A percentile compares a stretch with the other conserved stretches of the same genome.
phyloP scores from a whole-genome alignment of 2,797 vertebrate species.

The Galago senegalensis region DNA sequence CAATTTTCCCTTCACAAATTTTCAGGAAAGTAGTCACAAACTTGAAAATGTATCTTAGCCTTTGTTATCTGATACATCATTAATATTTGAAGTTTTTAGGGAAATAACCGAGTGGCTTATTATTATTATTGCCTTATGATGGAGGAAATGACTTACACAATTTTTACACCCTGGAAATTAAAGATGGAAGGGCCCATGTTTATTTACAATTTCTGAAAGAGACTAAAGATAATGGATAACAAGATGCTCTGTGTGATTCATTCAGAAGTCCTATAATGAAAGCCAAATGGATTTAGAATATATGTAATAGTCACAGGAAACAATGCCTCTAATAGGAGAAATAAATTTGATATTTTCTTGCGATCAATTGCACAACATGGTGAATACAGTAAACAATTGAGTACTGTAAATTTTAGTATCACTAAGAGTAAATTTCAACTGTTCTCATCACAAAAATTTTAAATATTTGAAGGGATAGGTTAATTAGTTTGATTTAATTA shows the following conservation, averaged over 20 bases:
- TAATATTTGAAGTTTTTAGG: slow-evolving; percentile 53
- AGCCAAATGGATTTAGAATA: slow-evolving; percentile 72
- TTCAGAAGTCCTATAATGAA: slow-evolving; percentile 76
- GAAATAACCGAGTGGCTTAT: not conserved
- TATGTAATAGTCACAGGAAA: slow-evolving; percentile 3
- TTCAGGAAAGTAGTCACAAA: slow-evolving; percentile 65
- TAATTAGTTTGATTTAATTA: not conserved
- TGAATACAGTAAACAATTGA: not conserved
- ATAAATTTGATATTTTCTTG: not conserved
- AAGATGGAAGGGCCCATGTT: not conserved
- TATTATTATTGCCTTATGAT: slow-evolving; percentile 21
- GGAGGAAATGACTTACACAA: not conserved
- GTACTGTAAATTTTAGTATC: not conserved
- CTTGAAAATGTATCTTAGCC: slow-evolving; percentile 69
- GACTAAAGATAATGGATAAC: not conserved
- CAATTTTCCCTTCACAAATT: slow-evolving; percentile 56
- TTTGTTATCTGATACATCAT: slow-evolving; percentile 51
- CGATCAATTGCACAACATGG: not conserved
- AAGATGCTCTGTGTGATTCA: slow-evolving; percentile 56
- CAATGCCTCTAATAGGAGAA: not conserved
- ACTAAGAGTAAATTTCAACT: not conserved
- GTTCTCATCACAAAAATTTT: not conserved
- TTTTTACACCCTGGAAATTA: not conserved
- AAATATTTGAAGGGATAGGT: not conserved
- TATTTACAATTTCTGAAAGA: slow-evolving; percentile 70